phyloP scores from a whole-genome alignment of 2,797 vertebrate species.

The Rhinoraja longicauda region DNA sequence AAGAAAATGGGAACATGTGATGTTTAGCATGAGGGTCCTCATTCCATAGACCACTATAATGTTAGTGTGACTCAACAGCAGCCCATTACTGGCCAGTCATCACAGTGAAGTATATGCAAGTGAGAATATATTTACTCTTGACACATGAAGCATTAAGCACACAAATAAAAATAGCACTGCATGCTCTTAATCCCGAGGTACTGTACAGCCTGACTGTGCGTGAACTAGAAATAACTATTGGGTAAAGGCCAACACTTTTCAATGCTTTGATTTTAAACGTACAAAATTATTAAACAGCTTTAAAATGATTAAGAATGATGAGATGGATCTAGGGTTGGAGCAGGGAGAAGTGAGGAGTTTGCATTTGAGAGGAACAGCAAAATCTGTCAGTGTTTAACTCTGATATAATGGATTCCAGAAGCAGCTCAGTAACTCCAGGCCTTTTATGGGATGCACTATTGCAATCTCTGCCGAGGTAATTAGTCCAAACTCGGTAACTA shows the following conservation, averaged over 20 bases:
- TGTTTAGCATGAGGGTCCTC: neutral
- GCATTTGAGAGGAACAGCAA: too few relatives aligned
- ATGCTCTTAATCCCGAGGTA: neutral
- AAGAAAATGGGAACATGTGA: neutral
- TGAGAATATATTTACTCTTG: conserved; percentile 23
- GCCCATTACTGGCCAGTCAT: neutral
- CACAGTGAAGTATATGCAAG: neutral
- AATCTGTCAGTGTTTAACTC: too few relatives aligned
- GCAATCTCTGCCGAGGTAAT: too few relatives aligned
- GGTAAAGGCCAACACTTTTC: neutral
- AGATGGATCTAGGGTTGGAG: neutral
- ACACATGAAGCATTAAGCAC: neutral
- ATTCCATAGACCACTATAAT: neutral
- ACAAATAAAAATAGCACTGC: neutral
- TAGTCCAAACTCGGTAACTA: too few relatives aligned
- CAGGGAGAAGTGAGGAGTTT: too few relatives aligned
- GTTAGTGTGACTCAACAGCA: neutral
- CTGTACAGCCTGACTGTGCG: conserved; percentile 9
- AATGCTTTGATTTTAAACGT: neutral
- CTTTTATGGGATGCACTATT: too few relatives aligned
- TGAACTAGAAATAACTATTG: conserved; percentile 17
- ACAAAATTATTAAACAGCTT: too few relatives aligned
- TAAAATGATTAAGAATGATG: neutral
- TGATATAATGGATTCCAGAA: too few relatives aligned
- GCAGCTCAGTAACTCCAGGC: too few relatives aligned